Percentiles rank a stretch among this genome's conserved stretches.
Evolutionary conservation across 2,113 vertebrate genomes (phyloP).

Genomic region (Pterocles burchelli): DNA sequence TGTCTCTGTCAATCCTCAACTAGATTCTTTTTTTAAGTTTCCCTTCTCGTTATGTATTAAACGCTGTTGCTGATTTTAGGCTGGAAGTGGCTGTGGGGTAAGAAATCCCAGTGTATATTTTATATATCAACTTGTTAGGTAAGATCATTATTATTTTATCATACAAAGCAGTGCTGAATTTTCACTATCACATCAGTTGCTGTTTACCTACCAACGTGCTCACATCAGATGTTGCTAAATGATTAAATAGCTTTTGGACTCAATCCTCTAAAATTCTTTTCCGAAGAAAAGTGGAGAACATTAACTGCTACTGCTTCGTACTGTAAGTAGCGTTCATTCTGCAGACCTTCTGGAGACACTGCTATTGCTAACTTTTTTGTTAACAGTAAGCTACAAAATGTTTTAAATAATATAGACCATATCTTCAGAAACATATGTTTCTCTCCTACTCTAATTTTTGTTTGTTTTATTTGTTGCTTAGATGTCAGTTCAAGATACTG

Average conservation of each 20-base stretch:
- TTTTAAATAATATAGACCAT: neutral
- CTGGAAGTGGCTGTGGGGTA: neutral
- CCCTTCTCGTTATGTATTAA: neutral
- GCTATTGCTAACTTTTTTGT: neutral
- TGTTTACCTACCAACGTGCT: neutral
- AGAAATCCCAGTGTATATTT: conserved; percentile 52
- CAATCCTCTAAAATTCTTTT: neutral
- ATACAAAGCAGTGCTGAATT: conserved; percentile 16
- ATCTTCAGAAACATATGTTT: neutral
- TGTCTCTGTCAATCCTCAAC: neutral
- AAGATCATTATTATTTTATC: conserved; percentile 56
- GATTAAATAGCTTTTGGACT: neutral
- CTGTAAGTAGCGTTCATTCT: neutral
- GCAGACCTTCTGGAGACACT: neutral
- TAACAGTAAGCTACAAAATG: neutral
- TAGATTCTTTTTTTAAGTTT: neutral
- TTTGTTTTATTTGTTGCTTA: neutral
- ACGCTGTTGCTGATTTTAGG: neutral
- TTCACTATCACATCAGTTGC: neutral
- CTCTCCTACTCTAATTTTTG: neutral
- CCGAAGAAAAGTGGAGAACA: neutral
- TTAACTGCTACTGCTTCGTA: neutral
- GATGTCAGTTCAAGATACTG: neutral
- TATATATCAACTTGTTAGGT: conserved; percentile 42
- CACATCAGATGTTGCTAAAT: neutral